Percentiles rank a stretch among this genome's conserved stretches.
Conservation (phyloP, 2,888 invertebrate genomes). For the Protula sp. region DNA sequence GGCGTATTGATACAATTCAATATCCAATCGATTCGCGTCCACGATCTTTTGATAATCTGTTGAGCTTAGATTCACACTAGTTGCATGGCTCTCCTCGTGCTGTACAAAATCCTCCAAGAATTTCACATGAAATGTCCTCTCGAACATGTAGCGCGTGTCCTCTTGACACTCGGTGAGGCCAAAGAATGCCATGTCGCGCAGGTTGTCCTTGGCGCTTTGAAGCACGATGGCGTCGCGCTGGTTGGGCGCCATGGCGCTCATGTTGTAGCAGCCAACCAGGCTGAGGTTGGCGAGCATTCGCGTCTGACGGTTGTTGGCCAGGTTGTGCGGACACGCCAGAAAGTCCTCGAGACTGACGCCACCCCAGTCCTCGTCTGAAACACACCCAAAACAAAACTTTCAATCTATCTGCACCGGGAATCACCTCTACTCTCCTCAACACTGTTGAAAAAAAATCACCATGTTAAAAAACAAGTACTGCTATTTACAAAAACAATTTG, state of each 20-base stretch:
- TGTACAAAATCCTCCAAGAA: conserved; percentile 62
- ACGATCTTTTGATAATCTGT: conserved; percentile 72
- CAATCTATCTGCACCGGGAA: background rate
- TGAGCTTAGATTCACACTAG: conserved; percentile 61
- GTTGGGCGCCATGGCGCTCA: conserved; percentile 27
- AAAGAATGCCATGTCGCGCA: conserved; percentile 89
- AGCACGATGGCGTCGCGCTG: conserved; percentile 64
- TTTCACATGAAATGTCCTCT: conserved; percentile 41
- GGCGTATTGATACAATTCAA: conserved; percentile 89
- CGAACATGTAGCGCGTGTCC: conserved; percentile 49
- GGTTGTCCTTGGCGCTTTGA: conserved; percentile 90
- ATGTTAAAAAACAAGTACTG: background rate
- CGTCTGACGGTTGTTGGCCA: conserved; percentile 93
- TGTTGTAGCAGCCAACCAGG: conserved; percentile 89
- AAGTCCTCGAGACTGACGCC: conserved; percentile 88
- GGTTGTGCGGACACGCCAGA: conserved; percentile 82
- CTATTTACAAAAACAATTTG: background rate
- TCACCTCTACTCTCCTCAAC: background rate
- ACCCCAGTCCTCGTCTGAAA: conserved; percentile 55
- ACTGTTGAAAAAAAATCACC: background rate
- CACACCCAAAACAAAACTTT: conserved; percentile 2
- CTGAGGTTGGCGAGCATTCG: conserved; percentile 95
- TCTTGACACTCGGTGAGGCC: conserved; percentile 94
- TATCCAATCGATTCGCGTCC: conserved; percentile 79
- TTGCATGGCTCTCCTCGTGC: conserved; percentile 81